These are phyloP conservation scores for Teleopsis dalmanni DNA, from an alignment of 1,140 invertebrate species.

Conservation along the genomic window DNA sequence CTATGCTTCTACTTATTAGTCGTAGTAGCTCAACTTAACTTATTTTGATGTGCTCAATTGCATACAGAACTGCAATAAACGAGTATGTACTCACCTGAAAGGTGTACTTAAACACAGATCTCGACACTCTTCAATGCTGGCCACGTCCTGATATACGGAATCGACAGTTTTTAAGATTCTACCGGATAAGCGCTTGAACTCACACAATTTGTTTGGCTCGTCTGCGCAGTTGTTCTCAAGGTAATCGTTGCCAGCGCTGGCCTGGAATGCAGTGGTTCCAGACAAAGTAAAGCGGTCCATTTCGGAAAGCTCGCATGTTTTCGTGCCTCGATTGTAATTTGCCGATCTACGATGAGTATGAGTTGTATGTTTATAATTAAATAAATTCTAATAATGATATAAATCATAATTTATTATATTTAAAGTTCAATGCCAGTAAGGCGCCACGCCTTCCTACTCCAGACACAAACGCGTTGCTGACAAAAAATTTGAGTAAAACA, in stretches of 20 bases:
- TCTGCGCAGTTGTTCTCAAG: slow-evolving; percentile 86
- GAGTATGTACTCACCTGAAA: slow-evolving; percentile 52
- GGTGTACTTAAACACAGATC: slow-evolving; percentile 82
- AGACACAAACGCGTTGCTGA: too few relatives aligned
- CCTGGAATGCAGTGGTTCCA: slow-evolving; percentile 61
- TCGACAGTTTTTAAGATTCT: slow-evolving; percentile 89
- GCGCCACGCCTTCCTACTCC: too few relatives aligned
- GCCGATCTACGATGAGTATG: slow-evolving; percentile 69
- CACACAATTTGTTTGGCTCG: slow-evolving; percentile 82
- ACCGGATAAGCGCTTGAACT: slow-evolving; percentile 81
- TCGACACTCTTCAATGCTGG: slow-evolving; percentile 75
- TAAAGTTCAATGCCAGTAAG: too few relatives aligned
- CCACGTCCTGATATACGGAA: slow-evolving; percentile 83
- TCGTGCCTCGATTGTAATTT: slow-evolving; percentile 77
- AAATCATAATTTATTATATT: too few relatives aligned
- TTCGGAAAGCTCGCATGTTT: slow-evolving; percentile 77
- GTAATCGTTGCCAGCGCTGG: slow-evolving; percentile 67
- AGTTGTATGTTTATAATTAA: too few relatives aligned
- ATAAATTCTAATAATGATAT: too few relatives aligned
- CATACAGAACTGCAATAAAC: too few relatives aligned
- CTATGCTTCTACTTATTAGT: too few relatives aligned
- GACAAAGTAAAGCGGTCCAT: slow-evolving; percentile 85
- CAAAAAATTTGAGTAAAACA: too few relatives aligned
- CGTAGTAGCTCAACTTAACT: too few relatives aligned
- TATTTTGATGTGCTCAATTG: too few relatives aligned